Percentiles rank a stretch among this genome's conserved stretches.
Conservation (phyloP, 2,888 invertebrate genomes). For the Strigamia transsilvanica region DNA sequence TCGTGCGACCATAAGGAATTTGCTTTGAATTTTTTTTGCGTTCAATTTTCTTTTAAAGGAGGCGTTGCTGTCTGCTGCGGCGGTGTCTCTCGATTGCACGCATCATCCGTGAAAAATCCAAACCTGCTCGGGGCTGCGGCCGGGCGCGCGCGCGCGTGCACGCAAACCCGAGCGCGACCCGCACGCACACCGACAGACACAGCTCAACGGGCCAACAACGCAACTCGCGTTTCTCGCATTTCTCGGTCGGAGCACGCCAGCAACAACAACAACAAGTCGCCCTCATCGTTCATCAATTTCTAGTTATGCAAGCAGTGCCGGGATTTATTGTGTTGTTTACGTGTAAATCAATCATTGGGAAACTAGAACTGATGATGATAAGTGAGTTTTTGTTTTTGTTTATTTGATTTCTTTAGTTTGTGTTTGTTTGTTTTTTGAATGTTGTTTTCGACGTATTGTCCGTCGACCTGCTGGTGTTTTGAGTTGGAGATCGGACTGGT, state of each 20-base stretch:
- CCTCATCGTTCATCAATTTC: too few species aligned
- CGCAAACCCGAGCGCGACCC: constrained; percentile 28
- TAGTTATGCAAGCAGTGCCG: too few species aligned
- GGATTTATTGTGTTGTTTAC: too few species aligned
- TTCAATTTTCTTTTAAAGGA: background rate
- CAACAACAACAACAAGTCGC: too few species aligned
- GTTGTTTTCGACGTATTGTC: background rate
- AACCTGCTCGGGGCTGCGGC: constrained; percentile 15
- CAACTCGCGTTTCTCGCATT: background rate
- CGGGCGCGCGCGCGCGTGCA: constrained; percentile 11
- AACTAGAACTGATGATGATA: too few species aligned
- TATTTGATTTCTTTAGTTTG: background rate
- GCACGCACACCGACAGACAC: background rate
- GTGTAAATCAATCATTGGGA: too few species aligned
- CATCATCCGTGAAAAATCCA: constrained; percentile 24
- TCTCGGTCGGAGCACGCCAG: too few species aligned
- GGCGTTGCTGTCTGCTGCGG: background rate
- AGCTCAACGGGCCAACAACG: background rate
- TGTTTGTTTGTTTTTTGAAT: background rate
- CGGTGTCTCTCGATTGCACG: background rate
- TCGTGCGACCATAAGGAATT: background rate
- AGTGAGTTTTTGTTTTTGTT: background rate
- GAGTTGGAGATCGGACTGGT: background rate
- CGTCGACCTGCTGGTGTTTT: constrained; percentile 8
- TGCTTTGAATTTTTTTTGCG: background rate